A percentile compares a stretch with the other conserved stretches of the same genome.
Evolutionary conservation across 30 jellyfish, hydroid and myxozoan species (phyloP).

Genomic region (Aurelia aurita complex sp. Pacific): DNA sequence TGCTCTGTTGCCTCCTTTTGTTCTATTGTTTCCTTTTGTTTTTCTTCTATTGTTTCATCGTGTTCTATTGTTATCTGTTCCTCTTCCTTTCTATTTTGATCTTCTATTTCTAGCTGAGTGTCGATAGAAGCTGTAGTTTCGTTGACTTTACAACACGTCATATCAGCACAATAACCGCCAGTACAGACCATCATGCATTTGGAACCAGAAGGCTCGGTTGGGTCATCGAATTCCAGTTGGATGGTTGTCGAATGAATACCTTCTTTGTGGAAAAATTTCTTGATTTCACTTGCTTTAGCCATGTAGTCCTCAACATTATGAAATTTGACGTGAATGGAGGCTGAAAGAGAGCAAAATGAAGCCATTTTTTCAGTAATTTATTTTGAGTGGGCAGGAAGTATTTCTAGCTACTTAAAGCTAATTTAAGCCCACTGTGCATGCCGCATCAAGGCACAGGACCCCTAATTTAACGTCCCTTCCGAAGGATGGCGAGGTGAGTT

Average conservation of each 20-base stretch:
- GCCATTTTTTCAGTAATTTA: too few relatives aligned
- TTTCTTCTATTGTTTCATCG: too few relatives aligned
- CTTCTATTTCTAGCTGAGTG: neutral
- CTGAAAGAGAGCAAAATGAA: conserved; percentile 18
- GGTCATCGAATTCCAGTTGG: conserved; percentile 75
- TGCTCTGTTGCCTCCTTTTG: too few relatives aligned
- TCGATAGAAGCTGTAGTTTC: conserved; percentile 35
- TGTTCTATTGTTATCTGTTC: too few relatives aligned
- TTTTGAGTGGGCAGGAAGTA: too few relatives aligned
- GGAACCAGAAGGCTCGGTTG: conserved; percentile 60
- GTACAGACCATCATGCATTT: conserved; percentile 65
- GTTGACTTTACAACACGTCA: conserved; percentile 60
- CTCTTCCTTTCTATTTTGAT: too few relatives aligned
- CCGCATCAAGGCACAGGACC: too few relatives aligned
- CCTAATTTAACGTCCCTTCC: too few relatives aligned
- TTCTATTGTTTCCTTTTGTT: too few relatives aligned
- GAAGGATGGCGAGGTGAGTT: too few relatives aligned
- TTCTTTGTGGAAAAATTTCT: conserved; percentile 86
- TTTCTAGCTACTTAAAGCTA: too few relatives aligned
- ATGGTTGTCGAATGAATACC: conserved; percentile 88
- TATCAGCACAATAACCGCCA: conserved; percentile 60
- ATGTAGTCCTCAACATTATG: conserved; percentile 75
- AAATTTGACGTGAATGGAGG: conserved; percentile 95
- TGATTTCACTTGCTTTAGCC: conserved; percentile 60
- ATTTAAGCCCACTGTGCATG: too few relatives aligned